phyloP scores from a whole-genome alignment of 1,140 invertebrate genomes.

The Antheraea pernyi region DNA sequence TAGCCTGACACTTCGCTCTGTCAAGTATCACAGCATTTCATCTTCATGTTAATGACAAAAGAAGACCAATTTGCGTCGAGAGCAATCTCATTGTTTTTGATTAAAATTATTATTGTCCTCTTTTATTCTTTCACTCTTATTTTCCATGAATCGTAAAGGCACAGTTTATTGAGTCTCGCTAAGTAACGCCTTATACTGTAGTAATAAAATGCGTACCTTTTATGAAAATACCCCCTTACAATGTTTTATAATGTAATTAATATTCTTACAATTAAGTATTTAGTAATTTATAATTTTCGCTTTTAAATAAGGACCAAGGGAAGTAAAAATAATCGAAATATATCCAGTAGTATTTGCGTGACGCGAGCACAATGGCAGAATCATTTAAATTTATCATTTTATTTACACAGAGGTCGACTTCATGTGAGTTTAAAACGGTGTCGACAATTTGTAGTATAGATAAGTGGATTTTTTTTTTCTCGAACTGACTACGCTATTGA shows the following conservation, averaged over 20 bases:
- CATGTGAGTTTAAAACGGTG: no score
- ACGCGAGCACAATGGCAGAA: no score
- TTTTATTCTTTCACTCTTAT: slow-evolving; percentile 36
- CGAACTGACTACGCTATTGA: no score
- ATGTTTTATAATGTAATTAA: not conserved
- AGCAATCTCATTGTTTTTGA: slow-evolving; percentile 69
- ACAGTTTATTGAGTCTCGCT: not conserved
- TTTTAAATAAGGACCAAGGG: no score
- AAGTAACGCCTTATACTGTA: not conserved
- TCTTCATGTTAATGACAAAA: slow-evolving; percentile 64
- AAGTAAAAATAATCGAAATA: no score
- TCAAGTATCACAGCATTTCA: slow-evolving; percentile 40
- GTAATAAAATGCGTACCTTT: not conserved
- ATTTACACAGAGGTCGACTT: no score
- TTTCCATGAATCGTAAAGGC: slow-evolving; percentile 8
- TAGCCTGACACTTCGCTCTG: slow-evolving; percentile 28
- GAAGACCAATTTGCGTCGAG: slow-evolving; percentile 63
- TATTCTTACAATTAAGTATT: no score
- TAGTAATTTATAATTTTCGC: no score
- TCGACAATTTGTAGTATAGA: no score
- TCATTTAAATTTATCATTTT: no score
- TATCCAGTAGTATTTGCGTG: no score
- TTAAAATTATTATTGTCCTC: slow-evolving; percentile 68
- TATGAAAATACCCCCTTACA: not conserved
- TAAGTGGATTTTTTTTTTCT: no score